Conservation (phyloP, 2,797 vertebrate genomes). For the Poecilia picta region DNA sequence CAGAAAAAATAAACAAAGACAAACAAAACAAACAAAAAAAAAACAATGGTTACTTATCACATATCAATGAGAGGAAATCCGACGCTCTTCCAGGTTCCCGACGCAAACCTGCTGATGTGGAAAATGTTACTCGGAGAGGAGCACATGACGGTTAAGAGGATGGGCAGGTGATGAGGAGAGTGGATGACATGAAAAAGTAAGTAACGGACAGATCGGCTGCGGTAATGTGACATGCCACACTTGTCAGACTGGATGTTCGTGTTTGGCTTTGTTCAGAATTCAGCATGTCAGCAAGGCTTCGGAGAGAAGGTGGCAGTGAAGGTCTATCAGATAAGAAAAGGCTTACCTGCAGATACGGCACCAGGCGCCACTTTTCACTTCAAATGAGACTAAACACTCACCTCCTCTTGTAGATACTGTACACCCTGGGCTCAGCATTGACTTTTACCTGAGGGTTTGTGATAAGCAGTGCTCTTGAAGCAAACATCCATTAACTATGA, state of each 20-base stretch:
- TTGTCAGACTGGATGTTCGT: constrained; percentile 69
- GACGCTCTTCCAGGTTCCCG: constrained; percentile 11
- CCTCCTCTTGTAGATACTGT: constrained; percentile 62
- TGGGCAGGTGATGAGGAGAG: constrained; percentile 72
- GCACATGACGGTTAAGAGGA: constrained; percentile 65
- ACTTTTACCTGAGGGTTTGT: constrained; percentile 78
- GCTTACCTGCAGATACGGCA: constrained; percentile 68
- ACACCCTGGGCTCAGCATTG: constrained; percentile 46
- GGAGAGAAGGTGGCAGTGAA: constrained; percentile 65
- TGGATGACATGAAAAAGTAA: constrained; percentile 65
- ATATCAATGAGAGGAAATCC: constrained; percentile 26
- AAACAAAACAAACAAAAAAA: constrained; percentile 46
- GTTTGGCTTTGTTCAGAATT: constrained; percentile 59
- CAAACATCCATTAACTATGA: constrained; percentile 77
- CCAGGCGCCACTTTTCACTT: constrained; percentile 38
- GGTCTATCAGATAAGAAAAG: constrained; percentile 57
- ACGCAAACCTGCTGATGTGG: constrained; percentile 51
- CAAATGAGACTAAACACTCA: constrained; percentile 73
- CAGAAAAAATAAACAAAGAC: constrained; percentile 47
- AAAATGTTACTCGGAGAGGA: constrained; percentile 48
- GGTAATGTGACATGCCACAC: constrained; percentile 76
- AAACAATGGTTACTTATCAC: constrained; percentile 21
- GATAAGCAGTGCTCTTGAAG: constrained; percentile 78
- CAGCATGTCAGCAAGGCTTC: constrained; percentile 67
- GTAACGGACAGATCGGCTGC: constrained; percentile 58